phyloP scores from a whole-genome alignment of 37 sponge, comb jelly and placozoan species.

The Crambe crambe region DNA sequence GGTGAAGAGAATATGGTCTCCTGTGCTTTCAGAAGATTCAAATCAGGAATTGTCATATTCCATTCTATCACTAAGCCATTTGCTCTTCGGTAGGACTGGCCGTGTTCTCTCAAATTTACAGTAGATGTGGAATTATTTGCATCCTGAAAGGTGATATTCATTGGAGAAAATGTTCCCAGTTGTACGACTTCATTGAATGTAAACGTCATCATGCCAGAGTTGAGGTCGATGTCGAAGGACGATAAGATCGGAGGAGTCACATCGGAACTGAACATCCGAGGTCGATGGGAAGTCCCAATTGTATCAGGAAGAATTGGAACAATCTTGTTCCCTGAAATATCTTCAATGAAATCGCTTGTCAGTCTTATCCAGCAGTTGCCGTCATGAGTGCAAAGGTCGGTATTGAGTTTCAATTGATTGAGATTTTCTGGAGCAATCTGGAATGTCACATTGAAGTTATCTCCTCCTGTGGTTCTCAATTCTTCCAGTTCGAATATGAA shows the following conservation, averaged over 20 bases:
- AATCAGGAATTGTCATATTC: slow-evolving; percentile 56
- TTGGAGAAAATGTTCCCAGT: slow-evolving; percentile 59
- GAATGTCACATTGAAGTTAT: slow-evolving; percentile 42
- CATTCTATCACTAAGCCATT: slow-evolving; percentile 58
- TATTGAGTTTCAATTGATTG: slow-evolving; percentile 74
- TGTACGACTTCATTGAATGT: slow-evolving; percentile 81
- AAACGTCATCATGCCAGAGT: slow-evolving; percentile 66
- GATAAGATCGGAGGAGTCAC: slow-evolving; percentile 52
- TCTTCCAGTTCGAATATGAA: slow-evolving; percentile 26
- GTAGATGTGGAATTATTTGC: not conserved
- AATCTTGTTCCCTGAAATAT: slow-evolving; percentile 67
- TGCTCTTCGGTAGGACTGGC: slow-evolving; percentile 33
- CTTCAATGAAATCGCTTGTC: slow-evolving; percentile 44
- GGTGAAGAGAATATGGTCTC: slow-evolving; percentile 42
- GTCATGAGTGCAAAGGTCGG: slow-evolving; percentile 59
- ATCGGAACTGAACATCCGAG: slow-evolving; percentile 55
- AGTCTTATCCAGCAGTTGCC: slow-evolving; percentile 83
- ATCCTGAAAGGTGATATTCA: slow-evolving; percentile 70
- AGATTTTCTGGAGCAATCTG: slow-evolving; percentile 49
- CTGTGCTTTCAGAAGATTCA: slow-evolving; percentile 68
- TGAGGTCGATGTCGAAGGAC: slow-evolving; percentile 68
- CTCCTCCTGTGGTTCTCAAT: slow-evolving; percentile 24
- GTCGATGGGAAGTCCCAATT: slow-evolving; percentile 43
- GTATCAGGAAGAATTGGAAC: slow-evolving; percentile 51
- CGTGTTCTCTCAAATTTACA: slow-evolving; percentile 36